phyloP scores from a whole-genome alignment of 2,797 vertebrate genomes.

The Crenichthys baileyi region DNA sequence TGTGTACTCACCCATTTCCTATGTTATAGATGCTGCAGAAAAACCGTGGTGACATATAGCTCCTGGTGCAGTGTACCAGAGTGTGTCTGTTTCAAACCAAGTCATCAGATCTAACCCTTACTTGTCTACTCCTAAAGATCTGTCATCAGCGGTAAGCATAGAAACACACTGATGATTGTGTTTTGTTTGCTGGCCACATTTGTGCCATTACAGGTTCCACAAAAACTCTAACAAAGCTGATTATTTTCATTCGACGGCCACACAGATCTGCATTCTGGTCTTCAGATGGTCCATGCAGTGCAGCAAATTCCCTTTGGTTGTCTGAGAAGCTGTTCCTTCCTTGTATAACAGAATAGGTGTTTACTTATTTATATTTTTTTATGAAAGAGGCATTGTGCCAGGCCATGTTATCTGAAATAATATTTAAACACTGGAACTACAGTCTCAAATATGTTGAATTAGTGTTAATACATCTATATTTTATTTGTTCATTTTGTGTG shows the following conservation, averaged over 20 bases:
- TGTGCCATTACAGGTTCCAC: background rate
- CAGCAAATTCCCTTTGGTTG: background rate
- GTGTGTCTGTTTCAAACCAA: too few relatives aligned
- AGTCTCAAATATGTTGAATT: background rate
- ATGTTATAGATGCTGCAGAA: too few relatives aligned
- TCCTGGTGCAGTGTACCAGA: background rate
- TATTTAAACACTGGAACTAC: background rate
- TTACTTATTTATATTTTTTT: background rate
- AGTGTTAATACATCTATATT: background rate
- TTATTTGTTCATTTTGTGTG: background rate
- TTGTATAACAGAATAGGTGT: background rate
- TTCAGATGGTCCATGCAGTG: background rate
- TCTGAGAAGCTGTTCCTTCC: background rate
- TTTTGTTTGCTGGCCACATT: background rate
- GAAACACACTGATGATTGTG: background rate
- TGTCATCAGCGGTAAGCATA: background rate
- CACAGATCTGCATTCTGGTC: background rate
- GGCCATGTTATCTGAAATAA: background rate
- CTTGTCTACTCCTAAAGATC: background rate
- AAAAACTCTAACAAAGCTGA: background rate
- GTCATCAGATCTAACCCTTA: background rate
- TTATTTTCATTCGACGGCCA: background rate
- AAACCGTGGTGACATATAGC: background rate
- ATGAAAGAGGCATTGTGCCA: background rate
- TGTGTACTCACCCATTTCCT: background rate